These are phyloP conservation scores for Drosophila nigromelanica DNA, from an alignment of 1,140 invertebrate genomes.

Conservation along the genomic window DNA sequence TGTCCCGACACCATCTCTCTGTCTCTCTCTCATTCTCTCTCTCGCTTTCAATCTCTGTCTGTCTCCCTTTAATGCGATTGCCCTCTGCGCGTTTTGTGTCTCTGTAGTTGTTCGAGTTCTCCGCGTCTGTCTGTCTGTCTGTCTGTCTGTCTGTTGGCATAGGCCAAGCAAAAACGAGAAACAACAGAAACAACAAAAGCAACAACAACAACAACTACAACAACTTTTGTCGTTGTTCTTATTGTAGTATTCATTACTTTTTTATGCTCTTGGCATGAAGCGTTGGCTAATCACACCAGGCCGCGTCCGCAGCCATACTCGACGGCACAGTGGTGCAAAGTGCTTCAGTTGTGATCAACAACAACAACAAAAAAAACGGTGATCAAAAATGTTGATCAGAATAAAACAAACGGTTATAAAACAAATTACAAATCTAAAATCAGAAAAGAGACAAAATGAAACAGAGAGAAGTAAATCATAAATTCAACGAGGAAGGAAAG, in stretches of 20 bases:
- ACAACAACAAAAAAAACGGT: no score
- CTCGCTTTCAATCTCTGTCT: neutral
- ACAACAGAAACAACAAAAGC: constrained; percentile 17
- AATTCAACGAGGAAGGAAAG: no score
- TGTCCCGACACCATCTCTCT: neutral
- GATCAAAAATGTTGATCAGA: neutral
- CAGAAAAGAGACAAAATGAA: no score
- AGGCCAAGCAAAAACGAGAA: constrained; percentile 12
- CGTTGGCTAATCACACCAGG: constrained; percentile 57
- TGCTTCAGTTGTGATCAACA: neutral
- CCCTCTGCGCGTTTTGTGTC: constrained; percentile 1
- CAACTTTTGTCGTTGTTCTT: constrained; percentile 15
- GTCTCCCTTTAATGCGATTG: neutral
- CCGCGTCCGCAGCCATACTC: neutral
- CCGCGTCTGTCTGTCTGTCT: neutral
- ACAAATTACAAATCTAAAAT: no score
- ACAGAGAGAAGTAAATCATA: no score
- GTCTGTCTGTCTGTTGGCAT: constrained; percentile 5
- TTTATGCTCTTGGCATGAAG: constrained; percentile 44
- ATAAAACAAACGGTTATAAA: neutral
- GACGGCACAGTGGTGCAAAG: constrained; percentile 34
- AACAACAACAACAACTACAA: constrained; percentile 11
- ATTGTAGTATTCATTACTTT: constrained; percentile 40
- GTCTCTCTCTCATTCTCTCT: constrained; percentile 11
- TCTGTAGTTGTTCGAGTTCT: neutral